These are phyloP conservation scores for Parazoanthus atlanticus DNA, from an alignment of 92 coral and sea anemone species.

Conservation along the genomic window DNA sequence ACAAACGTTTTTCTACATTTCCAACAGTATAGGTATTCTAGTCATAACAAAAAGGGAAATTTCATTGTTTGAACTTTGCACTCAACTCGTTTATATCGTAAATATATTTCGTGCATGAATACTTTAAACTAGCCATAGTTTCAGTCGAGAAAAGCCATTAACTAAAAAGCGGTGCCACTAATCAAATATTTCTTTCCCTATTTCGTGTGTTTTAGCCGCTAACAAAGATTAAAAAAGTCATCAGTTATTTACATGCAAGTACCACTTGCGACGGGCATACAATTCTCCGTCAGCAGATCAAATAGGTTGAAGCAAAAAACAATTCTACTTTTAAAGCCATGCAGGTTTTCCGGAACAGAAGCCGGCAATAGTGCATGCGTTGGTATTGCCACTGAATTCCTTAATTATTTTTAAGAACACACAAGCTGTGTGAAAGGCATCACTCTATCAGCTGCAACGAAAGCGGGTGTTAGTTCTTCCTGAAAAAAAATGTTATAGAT, in stretches of 20 bases:
- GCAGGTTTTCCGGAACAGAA: not conserved
- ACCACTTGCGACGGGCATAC: not conserved
- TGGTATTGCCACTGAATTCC: not conserved
- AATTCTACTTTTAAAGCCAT: no score
- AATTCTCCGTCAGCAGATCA: not conserved
- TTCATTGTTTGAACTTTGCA: not conserved
- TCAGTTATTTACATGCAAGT: not conserved
- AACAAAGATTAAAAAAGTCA: not conserved
- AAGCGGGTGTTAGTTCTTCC: no score
- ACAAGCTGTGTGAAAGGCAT: no score
- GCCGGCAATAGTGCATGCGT: not conserved
- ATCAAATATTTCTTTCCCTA: not conserved
- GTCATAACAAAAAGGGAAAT: not conserved
- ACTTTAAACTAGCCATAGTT: not conserved
- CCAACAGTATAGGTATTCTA: not conserved
- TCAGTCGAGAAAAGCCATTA: not conserved
- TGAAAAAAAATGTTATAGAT: no score
- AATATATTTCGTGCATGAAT: not conserved
- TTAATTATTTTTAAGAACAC: no score
- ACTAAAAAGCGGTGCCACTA: not conserved
- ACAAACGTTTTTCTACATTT: no score
- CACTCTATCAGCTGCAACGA: no score
- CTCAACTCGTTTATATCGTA: no score
- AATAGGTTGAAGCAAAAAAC: not conserved
- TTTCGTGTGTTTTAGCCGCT: not conserved